These are phyloP conservation scores for Hippasteria phrygiana DNA, from an alignment of 53 echinoderm and acorn worm species.

Conservation along the genomic window DNA sequence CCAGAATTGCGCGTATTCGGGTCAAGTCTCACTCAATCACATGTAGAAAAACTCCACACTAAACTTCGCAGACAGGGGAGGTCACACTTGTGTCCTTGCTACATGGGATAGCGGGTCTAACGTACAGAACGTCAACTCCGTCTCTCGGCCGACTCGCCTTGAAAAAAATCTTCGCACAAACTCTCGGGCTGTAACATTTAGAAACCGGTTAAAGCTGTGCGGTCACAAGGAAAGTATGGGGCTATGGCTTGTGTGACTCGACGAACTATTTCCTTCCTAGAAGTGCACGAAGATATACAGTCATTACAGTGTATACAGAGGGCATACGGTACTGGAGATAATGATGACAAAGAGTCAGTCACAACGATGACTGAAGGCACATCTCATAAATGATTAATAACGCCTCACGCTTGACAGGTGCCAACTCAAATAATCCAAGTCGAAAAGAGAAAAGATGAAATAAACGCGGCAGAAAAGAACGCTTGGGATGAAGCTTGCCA, in stretches of 20 bases:
- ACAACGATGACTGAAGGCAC: background rate
- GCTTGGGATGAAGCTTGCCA: background rate
- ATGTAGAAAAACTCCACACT: conserved; percentile 15
- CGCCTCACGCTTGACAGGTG: background rate
- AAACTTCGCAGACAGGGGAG: conserved; percentile 11
- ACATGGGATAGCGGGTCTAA: background rate
- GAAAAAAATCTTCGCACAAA: conserved; percentile 15
- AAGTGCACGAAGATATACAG: background rate
- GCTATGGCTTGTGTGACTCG: background rate
- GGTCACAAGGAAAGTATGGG: background rate
- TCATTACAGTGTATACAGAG: too few relatives aligned
- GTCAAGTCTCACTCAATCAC: background rate
- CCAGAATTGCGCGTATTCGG: background rate
- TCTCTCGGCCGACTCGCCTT: conserved; percentile 5
- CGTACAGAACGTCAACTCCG: conserved; percentile 20
- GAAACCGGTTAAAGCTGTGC: conserved; percentile 1
- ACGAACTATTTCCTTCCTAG: background rate
- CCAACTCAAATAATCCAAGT: background rate
- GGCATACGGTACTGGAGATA: too few relatives aligned
- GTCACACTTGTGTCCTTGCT: conserved; percentile 42
- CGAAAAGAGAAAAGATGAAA: background rate
- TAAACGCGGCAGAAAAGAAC: background rate
- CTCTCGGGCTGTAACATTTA: background rate
- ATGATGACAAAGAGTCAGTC: conserved; percentile 6
- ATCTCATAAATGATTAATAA: background rate